Percentiles rank a stretch among this genome's conserved stretches.
These are phyloP conservation scores for Centrocercus urophasianus DNA, from an alignment of 2,113 vertebrate species.

Conservation along the genomic window DNA sequence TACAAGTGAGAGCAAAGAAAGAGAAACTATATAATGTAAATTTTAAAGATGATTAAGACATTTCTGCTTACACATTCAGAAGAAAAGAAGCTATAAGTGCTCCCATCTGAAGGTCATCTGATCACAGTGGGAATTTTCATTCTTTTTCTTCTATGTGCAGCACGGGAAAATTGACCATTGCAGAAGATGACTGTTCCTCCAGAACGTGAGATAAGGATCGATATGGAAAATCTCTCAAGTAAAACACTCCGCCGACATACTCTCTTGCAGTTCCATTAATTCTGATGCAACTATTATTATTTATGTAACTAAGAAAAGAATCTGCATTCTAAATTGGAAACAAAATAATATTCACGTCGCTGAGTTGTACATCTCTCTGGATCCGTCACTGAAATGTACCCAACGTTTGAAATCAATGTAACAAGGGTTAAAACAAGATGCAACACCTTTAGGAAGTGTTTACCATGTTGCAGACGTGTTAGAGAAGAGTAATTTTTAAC, in stretches of 20 bases:
- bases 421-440: neutral
- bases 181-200: neutral
- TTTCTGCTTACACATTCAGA: neutral
- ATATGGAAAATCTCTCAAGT: neutral
- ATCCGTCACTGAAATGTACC: neutral
- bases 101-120: neutral
- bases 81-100: neutral
- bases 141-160: neutral
- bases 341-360: neutral
- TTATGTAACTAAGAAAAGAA: neutral
- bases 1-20: neutral
- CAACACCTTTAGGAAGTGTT: neutral
- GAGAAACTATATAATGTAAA: neutral
- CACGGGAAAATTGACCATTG: neutral
- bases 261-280: neutral
- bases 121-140: neutral
- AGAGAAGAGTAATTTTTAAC: neutral
- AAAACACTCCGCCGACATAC: neutral
- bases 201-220: neutral
- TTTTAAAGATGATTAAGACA: neutral
- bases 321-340: neutral
- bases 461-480: neutral
- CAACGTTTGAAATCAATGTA: fast-evolving
- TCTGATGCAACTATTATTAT: neutral
- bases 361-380: neutral